These are phyloP conservation scores for Crenuchus spilurus DNA, from an alignment of 2,797 vertebrate genomes.

Conservation along the genomic window DNA sequence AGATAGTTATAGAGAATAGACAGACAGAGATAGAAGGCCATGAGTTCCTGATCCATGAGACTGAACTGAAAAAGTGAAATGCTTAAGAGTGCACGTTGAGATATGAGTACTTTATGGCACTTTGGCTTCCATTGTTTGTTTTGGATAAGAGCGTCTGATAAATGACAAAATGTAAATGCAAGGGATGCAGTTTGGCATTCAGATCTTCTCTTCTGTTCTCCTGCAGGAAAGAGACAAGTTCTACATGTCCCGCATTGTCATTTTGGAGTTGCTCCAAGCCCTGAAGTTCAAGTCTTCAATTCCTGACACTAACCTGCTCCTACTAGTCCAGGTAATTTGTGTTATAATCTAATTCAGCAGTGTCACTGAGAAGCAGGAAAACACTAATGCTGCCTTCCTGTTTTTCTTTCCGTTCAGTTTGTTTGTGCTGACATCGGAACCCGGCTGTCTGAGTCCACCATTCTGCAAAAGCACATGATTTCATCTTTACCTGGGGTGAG, in stretches of 20 bases:
- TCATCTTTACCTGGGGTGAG: conserved; percentile 92
- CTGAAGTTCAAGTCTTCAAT: conserved; percentile 97
- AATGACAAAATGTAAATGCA: background rate
- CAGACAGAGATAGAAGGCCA: background rate
- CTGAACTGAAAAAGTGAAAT: background rate
- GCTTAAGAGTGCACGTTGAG: background rate
- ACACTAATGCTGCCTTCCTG: background rate
- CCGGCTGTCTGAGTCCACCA: conserved; percentile 94
- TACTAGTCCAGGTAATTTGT: conserved; percentile 90
- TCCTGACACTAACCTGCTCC: conserved; percentile 94
- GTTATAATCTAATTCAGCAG: background rate
- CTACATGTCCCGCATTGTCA: conserved; percentile 96
- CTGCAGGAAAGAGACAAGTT: conserved; percentile 97
- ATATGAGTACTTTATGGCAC: too few relatives aligned
- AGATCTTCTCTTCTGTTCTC: background rate
- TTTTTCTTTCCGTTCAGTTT: conserved; percentile 82
- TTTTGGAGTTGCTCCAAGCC: conserved; percentile 95
- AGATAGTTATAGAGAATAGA: background rate
- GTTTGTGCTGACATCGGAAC: conserved; percentile 97
- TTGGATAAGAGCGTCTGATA: too few relatives aligned
- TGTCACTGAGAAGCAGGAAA: background rate
- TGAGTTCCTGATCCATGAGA: background rate
- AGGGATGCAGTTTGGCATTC: background rate
- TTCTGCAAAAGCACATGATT: conserved; percentile 98
- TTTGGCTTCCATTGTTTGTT: too few relatives aligned